Conservation (phyloP, 2,888 invertebrate genomes). For the Leptinotarsa rubiginosa region DNA sequence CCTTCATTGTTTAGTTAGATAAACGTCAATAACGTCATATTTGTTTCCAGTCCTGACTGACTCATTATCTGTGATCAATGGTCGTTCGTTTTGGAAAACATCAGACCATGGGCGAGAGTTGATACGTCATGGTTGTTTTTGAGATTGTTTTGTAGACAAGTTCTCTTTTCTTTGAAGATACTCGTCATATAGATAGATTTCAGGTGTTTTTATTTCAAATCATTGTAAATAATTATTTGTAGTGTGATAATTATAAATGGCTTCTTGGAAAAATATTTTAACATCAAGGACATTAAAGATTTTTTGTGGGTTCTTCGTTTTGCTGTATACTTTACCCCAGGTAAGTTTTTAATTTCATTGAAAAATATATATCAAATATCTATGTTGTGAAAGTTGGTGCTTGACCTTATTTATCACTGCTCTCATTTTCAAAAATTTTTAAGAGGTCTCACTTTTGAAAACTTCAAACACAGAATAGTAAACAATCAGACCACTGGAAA, state of each 20-base stretch:
- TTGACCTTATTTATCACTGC: background rate
- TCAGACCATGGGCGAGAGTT: background rate
- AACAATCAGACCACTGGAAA: too few species aligned
- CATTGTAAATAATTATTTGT: background rate
- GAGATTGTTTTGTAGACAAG: background rate
- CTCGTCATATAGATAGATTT: background rate
- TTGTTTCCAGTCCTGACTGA: background rate
- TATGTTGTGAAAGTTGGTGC: background rate
- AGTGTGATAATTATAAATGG: conserved; percentile 2
- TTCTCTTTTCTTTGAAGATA: background rate
- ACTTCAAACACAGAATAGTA: too few species aligned
- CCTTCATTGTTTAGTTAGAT: too few species aligned
- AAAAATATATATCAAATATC: background rate
- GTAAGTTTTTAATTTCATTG: background rate
- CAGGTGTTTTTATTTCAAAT: background rate
- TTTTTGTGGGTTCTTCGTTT: conserved; percentile 2
- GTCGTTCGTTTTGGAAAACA: background rate
- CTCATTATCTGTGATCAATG: background rate
- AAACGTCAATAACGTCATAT: too few species aligned
- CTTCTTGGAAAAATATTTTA: background rate
- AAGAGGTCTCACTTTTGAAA: background rate
- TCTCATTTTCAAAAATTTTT: background rate
- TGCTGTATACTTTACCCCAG: background rate
- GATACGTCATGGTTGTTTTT: background rate
- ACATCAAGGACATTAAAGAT: background rate